Evolutionary conservation across 2,888 invertebrate genomes (phyloP).

Genomic region (Watsonalla cultraria): DNA sequence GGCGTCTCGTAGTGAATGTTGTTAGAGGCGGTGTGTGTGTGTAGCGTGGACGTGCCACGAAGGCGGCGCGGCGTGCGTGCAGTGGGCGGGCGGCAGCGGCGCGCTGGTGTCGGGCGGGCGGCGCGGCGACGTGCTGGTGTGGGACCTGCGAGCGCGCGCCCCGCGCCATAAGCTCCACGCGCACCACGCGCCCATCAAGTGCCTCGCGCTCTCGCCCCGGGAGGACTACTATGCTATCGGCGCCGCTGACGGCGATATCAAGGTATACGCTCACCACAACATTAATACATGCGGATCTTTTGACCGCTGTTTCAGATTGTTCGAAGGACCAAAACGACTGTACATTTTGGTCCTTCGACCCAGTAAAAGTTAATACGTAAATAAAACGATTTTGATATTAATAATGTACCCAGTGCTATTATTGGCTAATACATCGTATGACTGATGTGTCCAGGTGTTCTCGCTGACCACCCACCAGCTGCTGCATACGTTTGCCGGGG

Average conservation of each 20-base stretch:
- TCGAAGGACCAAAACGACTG: not conserved
- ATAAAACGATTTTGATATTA: too few relatives aligned
- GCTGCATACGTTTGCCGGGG: conserved; percentile 92
- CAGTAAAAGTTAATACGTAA: too few relatives aligned
- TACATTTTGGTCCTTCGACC: too few relatives aligned
- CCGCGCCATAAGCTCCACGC: conserved; percentile 91
- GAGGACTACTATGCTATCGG: conserved; percentile 99
- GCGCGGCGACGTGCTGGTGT: conserved; percentile 97
- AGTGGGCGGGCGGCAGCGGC: conserved; percentile 96
- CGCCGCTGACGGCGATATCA: conserved; percentile 94
- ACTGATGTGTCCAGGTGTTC: conserved; percentile 85
- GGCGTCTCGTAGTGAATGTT: not conserved
- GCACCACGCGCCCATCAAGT: conserved; percentile 96
- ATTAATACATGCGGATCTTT: not conserved
- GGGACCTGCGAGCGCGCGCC: conserved; percentile 95
- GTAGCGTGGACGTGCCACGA: conserved; percentile 96
- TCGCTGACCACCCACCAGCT: conserved; percentile 92
- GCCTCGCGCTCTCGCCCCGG: conserved; percentile 94
- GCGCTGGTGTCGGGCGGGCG: conserved; percentile 97
- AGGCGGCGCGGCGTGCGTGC: conserved; percentile 92
- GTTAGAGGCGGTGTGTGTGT: conserved; percentile 15
- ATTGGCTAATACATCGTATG: not conserved
- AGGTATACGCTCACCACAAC: conserved; percentile 77
- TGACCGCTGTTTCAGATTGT: too few relatives aligned
- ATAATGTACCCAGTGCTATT: too few relatives aligned